Evolutionary conservation across 1,140 invertebrate species (phyloP), one percentile per base, ranked within the genome.

Genomic region (Drosophila funebris): DNA sequence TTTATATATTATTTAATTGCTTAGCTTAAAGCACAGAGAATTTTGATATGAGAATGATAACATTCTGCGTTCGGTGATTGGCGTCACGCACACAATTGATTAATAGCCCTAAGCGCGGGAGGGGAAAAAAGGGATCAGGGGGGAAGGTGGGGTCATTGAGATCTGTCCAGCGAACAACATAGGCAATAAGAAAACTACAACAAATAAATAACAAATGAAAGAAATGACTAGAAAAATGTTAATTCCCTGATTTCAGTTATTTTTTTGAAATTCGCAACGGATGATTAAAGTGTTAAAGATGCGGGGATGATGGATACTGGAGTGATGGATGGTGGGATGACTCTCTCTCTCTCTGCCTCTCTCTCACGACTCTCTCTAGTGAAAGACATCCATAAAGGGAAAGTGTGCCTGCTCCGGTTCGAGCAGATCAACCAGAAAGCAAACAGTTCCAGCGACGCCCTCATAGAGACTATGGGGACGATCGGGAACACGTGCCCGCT

Each of bases 401-500:
- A 98, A 98, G 76, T 94, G 93, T 13, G 97, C 95, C 73, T 94
- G 93, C 18, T 95, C 92, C 6, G 97, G 96, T 43, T 94, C 91
- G 1, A 96, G 87, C 0, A 98, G 90, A 93, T 98, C 97, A 6
- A 93, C 92, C 29, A 98, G 91, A 85, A 94, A 98, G 78, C 96
- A 98, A 9, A 95, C 95, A 16, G 96, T 96, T 4, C 97, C 97
- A 43, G 97, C 96, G 48, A 95, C 93, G 3, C 97, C 97, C 92
- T 98, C 97, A 92, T 95, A 98, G 33, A 98, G 93, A 84, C 96
- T 97, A 73, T 94, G 96, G 0, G 97, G 96, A 77, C 93, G 93
- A 92, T 98, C 97, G 0, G 97, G 97, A 2, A 93, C 94, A n/a
- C 95, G 92, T 0, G 96, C 94, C 76, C 94, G 92, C 56, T 91